Conservation (phyloP, 2,888 invertebrate species). For the Nineta flava region DNA sequence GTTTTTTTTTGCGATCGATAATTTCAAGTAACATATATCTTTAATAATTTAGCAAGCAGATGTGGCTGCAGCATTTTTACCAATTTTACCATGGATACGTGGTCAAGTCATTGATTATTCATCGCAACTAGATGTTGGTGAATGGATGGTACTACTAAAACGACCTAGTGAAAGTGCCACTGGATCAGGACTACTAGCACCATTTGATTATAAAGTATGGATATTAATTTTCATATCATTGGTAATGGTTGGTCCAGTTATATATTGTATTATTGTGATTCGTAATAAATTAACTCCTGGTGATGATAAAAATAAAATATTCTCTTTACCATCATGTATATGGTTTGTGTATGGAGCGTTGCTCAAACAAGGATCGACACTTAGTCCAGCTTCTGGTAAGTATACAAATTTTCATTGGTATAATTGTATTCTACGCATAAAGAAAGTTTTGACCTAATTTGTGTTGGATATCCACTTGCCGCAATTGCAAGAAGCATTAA, state of each 20-base stretch:
- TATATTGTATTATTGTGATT: conserved; percentile 50
- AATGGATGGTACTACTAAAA: conserved; percentile 66
- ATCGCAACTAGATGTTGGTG: conserved; percentile 51
- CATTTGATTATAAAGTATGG: conserved; percentile 47
- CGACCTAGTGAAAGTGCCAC: conserved; percentile 67
- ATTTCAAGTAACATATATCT: neutral
- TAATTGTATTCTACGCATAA: neutral
- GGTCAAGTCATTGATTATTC: conserved; percentile 38
- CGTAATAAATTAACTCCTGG: conserved; percentile 45
- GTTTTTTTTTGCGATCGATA: neutral
- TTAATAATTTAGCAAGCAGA: conserved; percentile 44
- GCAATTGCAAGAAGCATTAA: no score
- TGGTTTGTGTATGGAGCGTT: conserved; percentile 83
- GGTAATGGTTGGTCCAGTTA: conserved; percentile 59
- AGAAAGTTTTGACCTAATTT: no score
- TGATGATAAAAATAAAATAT: conserved; percentile 33
- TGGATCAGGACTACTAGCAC: conserved; percentile 68
- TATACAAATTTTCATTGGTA: neutral
- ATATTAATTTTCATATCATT: conserved; percentile 55
- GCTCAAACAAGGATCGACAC: conserved; percentile 70
- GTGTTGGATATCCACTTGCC: no score
- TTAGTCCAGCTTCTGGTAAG: conserved; percentile 64
- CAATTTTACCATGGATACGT: conserved; percentile 41
- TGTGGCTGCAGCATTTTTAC: conserved; percentile 62
- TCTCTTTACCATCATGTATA: conserved; percentile 51